A percentile compares a stretch with the other conserved stretches of the same genome.
These are phyloP conservation scores for Galerucella calmariensis DNA, from an alignment of 2,888 invertebrate genomes.

Conservation along the genomic window DNA sequence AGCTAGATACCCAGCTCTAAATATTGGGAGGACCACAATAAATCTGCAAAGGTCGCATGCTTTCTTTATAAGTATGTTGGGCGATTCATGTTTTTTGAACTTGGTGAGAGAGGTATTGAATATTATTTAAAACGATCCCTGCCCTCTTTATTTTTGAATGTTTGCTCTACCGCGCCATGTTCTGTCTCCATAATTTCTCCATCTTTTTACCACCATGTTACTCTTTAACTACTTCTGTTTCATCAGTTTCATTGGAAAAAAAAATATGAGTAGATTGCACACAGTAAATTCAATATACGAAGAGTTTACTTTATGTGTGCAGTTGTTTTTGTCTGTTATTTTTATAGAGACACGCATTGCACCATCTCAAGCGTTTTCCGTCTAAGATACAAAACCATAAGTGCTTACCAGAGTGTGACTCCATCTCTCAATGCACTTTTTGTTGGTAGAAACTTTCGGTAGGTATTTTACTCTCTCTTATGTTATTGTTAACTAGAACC, in stretches of 20 bases:
- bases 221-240: no score
- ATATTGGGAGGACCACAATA: no score
- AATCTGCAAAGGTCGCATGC: no score
- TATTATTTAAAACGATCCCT: no score
- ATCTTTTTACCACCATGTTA: no score
- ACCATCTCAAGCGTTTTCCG: constrained; percentile 34
- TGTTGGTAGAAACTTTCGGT: constrained; percentile 44
- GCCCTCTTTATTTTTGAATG: no score
- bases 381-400: constrained; percentile 43
- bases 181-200: no score
- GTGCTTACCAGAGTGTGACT: constrained; percentile 56
- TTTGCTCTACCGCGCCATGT: no score
- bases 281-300: not conserved
- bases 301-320: constrained; percentile 7
- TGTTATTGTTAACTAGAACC: constrained; percentile 27
- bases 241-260: not conserved
- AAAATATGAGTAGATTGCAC: not conserved
- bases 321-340: constrained; percentile 5
- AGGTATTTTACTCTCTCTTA: constrained; percentile 42
- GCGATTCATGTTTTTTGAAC: no score
- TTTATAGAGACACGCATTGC: constrained; percentile 26
- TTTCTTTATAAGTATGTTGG: no score
- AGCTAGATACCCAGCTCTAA: no score
- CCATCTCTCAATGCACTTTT: constrained; percentile 47
- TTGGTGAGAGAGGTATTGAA: no score